These are phyloP conservation scores for Oxycera nigricornis DNA, from an alignment of 2,888 invertebrate genomes.

Conservation along the genomic window DNA sequence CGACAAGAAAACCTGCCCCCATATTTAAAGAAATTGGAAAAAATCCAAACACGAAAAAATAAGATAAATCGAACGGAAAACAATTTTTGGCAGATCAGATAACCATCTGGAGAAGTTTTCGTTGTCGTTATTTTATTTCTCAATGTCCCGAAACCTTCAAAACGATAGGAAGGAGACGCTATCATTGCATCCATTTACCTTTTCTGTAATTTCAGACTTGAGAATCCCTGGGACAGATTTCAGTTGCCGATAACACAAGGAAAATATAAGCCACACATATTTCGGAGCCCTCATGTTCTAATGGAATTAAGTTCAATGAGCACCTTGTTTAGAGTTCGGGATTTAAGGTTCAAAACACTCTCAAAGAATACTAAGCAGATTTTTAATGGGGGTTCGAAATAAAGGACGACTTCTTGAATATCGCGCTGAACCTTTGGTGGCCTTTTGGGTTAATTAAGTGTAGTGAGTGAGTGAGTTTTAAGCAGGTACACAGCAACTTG, in stretches of 20 bases:
- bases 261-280: constrained; percentile 30
- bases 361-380: constrained; percentile 36
- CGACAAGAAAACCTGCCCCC: constrained; percentile 12
- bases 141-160: not conserved
- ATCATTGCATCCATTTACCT: constrained; percentile 19
- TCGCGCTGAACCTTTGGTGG: not conserved
- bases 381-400: constrained; percentile 24
- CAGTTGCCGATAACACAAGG: constrained; percentile 17
- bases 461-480: constrained; percentile 15
- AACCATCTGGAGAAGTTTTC: constrained; percentile 30
- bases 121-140: not conserved
- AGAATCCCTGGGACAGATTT: constrained; percentile 32
- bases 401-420: not conserved
- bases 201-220: constrained; percentile 28
- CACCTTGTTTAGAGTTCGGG: constrained; percentile 21
- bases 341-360: constrained; percentile 5
- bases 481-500: not conserved
- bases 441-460: constrained; percentile 32
- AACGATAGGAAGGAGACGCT: constrained; percentile 11
- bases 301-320: constrained; percentile 37
- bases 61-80: constrained; percentile 38
- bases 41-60: constrained; percentile 29
- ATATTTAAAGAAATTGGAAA: constrained; percentile 21
- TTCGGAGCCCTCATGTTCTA: constrained; percentile 36
- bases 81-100: constrained; percentile 39